Base-by-base conservation (phyloP, 2,113 vertebrate species). In the Sapajus apella region DNA sequence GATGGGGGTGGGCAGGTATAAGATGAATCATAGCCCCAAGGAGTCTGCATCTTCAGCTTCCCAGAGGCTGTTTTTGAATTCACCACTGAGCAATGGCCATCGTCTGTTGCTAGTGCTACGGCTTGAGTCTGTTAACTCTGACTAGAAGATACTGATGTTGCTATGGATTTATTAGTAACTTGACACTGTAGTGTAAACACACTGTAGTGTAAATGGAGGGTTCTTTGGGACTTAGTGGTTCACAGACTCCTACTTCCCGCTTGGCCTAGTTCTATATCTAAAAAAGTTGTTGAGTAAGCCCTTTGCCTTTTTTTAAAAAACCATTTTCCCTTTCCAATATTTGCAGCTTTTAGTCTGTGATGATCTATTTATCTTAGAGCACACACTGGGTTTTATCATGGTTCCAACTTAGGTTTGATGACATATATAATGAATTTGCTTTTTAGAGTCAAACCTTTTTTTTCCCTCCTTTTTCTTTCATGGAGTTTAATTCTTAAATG, bases 291-390 rank as follows among this genome's bases (percentile, higher is more conserved):
- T 45, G 14, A 64, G 17, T 52, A 73, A 73, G 61, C 61, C 61
- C 61, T 12, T 30, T 30, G 27, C 7, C 6, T 12, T 52, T 47
- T 43, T 43, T 43, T 43, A 43, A 40, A 40, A 3, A 32, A 58
- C 6, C 27, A 21, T 76, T 92, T 93, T 91, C 40, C 55, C 58
- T 70, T 68, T 77, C 64, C 32, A 50, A 12, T 84, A 82, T 85
- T 73, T 93, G 73, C 21, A 85, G 58, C 55, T 64, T 87, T 96
- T 97, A 73, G 72, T 81, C 40, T 96, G 82, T 88, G 75, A 56
- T 64, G 47, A 92, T 23, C 47, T 50, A 58, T 73, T 68, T 79
- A 8, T 91, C 27, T 61, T 83, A 72, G 90, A 47, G 89, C 66
- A n/a, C 72, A 55, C 20, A 37, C n/a, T 89, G 18, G 18, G 72